Percentiles rank a stretch among this genome's conserved stretches.
These are phyloP conservation scores for Tiliqua scincoides DNA, from an alignment of 2,113 vertebrate species.

Conservation along the genomic window DNA sequence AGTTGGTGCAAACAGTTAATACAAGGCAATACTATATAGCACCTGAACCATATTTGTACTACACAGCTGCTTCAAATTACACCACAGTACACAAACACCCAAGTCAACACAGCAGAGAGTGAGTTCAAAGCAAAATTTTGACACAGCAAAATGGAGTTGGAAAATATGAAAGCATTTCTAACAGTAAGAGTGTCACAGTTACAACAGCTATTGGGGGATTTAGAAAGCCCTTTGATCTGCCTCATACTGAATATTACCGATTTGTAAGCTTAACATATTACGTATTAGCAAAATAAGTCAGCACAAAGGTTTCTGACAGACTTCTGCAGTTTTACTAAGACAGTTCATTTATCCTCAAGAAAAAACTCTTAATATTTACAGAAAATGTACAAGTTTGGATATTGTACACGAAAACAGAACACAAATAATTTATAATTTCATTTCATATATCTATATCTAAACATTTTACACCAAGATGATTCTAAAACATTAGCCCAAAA, in stretches of 20 bases:
- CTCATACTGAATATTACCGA: conserved; percentile 39
- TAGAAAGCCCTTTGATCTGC: conserved; percentile 62
- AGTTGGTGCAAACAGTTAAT: not conserved
- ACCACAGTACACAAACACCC: conserved; percentile 29
- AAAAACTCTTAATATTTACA: not conserved
- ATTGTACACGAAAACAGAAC: accelerated
- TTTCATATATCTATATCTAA: not conserved
- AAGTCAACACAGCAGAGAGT: conserved; percentile 21
- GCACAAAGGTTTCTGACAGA: not conserved
- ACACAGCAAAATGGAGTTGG: conserved; percentile 58
- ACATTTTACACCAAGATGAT: not conserved
- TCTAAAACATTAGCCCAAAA: conserved; percentile 15
- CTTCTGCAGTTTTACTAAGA: not conserved
- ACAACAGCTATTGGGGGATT: conserved; percentile 39
- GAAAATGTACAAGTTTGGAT: conserved; percentile 3
- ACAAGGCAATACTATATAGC: conserved; percentile 7
- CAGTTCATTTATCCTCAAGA: not conserved
- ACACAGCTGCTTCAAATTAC: not conserved
- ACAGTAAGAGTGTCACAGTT: conserved; percentile 50
- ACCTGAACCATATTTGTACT: conserved; percentile 26
- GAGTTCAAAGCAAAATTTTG: conserved; percentile 63
- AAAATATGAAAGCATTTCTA: conserved; percentile 55
- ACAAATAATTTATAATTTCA: not conserved
- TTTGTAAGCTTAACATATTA: conserved; percentile 25
- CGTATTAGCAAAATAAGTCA: conserved; percentile 9